A percentile compares a stretch with the other conserved stretches of the same genome.
These are phyloP conservation scores for Teleogryllus oceanicus DNA, from an alignment of 2,888 invertebrate genomes.

Conservation along the genomic window DNA sequence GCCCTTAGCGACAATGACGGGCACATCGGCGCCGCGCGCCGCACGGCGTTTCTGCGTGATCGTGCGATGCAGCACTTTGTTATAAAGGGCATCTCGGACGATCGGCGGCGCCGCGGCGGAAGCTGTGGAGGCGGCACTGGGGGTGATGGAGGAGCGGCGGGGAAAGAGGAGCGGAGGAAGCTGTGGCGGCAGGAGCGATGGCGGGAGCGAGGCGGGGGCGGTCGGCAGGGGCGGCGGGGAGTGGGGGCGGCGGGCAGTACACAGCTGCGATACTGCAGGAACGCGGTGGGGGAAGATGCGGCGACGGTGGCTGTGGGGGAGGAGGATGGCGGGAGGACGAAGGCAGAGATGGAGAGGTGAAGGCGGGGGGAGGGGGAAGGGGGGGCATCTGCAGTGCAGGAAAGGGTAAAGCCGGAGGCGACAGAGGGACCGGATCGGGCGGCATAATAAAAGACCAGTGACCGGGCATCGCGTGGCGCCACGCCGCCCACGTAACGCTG, in stretches of 20 bases:
- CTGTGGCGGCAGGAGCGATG: background rate
- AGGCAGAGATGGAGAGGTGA: too few relatives aligned
- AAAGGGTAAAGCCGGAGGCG: too few relatives aligned
- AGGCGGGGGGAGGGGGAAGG: too few relatives aligned
- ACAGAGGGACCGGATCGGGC: too few relatives aligned
- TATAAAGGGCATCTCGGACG: background rate
- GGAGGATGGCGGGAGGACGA: too few relatives aligned
- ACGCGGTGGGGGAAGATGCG: too few relatives aligned
- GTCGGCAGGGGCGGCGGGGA: background rate
- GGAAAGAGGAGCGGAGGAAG: too few relatives aligned
- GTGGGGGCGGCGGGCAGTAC: too few relatives aligned
- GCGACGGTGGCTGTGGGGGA: too few relatives aligned
- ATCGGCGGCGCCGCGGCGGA: background rate
- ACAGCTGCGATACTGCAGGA: too few relatives aligned
- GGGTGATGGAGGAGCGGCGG: too few relatives aligned
- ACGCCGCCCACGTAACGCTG: background rate
- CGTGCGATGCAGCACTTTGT: background rate
- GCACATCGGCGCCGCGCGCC: background rate
- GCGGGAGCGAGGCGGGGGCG: background rate
- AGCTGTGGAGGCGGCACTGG: background rate
- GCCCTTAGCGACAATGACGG: conserved; percentile 18
- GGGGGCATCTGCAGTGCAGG: too few relatives aligned
- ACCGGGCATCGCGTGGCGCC: background rate
- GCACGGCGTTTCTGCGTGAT: background rate
- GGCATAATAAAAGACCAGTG: background rate